These are phyloP conservation scores for Harpalus rufipes DNA, from an alignment of 2,888 invertebrate genomes.

Conservation along the genomic window DNA sequence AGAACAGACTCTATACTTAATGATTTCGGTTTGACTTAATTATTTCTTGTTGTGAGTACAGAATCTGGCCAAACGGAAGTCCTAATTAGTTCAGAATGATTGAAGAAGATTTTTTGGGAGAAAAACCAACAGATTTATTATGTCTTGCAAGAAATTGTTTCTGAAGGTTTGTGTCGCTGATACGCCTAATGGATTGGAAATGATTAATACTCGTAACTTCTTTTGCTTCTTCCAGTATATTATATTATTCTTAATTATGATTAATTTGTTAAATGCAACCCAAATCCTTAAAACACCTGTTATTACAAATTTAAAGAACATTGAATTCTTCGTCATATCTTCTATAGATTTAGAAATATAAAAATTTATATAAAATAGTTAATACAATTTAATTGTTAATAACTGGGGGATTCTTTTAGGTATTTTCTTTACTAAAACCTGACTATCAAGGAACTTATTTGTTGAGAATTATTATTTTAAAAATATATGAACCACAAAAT, in stretches of 20 bases:
- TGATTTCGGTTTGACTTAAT: neutral
- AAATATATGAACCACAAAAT: too few species aligned
- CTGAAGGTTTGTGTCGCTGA: slow-evolving; percentile 14
- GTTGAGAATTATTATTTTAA: too few species aligned
- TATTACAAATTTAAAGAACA: neutral
- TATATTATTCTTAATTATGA: slow-evolving; percentile 25
- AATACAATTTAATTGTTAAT: too few species aligned
- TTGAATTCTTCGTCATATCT: too few species aligned
- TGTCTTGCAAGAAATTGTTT: slow-evolving; percentile 18
- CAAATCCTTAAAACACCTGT: neutral
- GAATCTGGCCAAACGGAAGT: neutral
- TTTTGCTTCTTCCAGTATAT: neutral
- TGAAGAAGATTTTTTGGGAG: neutral
- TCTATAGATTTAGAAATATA: too few species aligned
- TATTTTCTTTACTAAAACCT: too few species aligned
- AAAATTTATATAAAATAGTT: too few species aligned
- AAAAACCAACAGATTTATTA: slow-evolving; percentile 11
- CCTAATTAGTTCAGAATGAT: neutral
- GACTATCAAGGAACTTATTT: too few species aligned
- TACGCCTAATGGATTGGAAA: slow-evolving; percentile 16
- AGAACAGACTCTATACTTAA: neutral
- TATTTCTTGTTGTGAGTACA: neutral
- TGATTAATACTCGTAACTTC: slow-evolving; percentile 30
- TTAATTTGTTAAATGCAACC: neutral
- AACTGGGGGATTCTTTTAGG: too few species aligned